Base-by-base conservation (phyloP, 2,797 vertebrate species). In the Astyanax mexicanus region DNA sequence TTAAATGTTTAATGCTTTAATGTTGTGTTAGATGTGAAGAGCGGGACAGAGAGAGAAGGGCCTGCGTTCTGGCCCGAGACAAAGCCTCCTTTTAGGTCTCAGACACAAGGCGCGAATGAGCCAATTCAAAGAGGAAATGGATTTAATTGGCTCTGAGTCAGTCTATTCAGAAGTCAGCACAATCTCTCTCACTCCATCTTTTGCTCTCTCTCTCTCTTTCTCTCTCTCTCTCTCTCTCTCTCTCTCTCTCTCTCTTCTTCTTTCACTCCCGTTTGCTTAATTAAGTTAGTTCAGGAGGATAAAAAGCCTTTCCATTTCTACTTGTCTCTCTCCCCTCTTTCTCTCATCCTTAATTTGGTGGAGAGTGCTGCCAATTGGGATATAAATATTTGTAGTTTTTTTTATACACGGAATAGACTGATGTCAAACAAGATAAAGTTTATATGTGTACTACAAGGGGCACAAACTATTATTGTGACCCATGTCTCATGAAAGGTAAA, bases 71-170 rank as follows among this genome's bases (percentile, higher is more conserved):
- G 70, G 54, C 69, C 51, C 23, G 37, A 77, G 54, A 83, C 71
- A 77, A 74, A 75, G 52, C 60, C 69, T 72, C 44, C 47, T 25
- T 78, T 78, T 60, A 71, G 44, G 35, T 61, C 77, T 13, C 27
- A 54, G 69, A 13, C 42, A 61, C 54, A 25, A 58, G 40, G n/a
- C 60, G 13, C 21, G 40, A 75, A 40, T 79, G 70, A 52, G 71
- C 66, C 25, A 23, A 75, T 79, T 82, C 37, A 77, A 55, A 75
- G 29, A 83, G 71, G 68, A 83, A 80, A 77, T 68, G 55, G 54
- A 70, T 74, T 80, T 80, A 77, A 77, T 77, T 75, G 60, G 74
- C 45, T 72, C 51, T 40, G 27, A 58, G 74, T 62, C 47, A 72
- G 49, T 68, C 32, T 32, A 35, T 66, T 70, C 25, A 75, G 35